Percentiles rank a stretch among this genome's conserved stretches.
These are phyloP conservation scores for Prorops nasuta DNA, from an alignment of 1,140 invertebrate species.

Conservation along the genomic window DNA sequence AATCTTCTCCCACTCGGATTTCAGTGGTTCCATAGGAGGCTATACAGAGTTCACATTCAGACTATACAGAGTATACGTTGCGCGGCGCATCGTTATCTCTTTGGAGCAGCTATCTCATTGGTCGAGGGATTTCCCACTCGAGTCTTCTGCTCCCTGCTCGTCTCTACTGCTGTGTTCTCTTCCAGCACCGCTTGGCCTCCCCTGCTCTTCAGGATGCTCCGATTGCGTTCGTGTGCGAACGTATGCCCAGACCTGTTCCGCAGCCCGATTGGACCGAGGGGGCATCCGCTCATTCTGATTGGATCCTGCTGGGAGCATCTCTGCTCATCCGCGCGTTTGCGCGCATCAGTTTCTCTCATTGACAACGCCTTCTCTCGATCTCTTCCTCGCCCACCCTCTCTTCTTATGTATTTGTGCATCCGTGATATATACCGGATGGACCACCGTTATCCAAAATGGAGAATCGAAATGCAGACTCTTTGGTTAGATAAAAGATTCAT, in stretches of 20 bases:
- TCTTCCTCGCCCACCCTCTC: constrained; percentile 8
- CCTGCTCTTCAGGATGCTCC: constrained; percentile 22
- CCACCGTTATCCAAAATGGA: constrained; percentile 43
- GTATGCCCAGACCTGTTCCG: constrained; percentile 28
- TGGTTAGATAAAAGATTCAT: not conserved
- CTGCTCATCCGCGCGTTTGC: constrained; percentile 54
- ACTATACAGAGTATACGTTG: too few relatives aligned
- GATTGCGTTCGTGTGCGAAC: constrained; percentile 16
- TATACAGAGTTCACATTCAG: too few relatives aligned
- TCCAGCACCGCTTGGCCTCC: constrained; percentile 9
- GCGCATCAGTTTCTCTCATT: too few relatives aligned
- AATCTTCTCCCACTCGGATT: too few relatives aligned
- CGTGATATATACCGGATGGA: too few relatives aligned
- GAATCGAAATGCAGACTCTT: constrained; percentile 5
- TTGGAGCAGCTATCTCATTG: constrained; percentile 32
- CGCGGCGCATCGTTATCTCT: constrained; percentile 41
- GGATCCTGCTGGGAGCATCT: constrained; percentile 38
- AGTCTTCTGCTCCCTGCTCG: constrained; percentile 26
- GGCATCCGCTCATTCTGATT: constrained; percentile 35
- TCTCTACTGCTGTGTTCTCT: constrained; percentile 18
- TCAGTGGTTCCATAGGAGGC: too few relatives aligned
- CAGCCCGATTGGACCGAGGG: constrained; percentile 32
- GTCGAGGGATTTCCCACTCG: constrained; percentile 39
- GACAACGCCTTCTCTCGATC: too few relatives aligned
- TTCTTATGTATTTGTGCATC: constrained; percentile 2